phyloP scores from a whole-genome alignment of 2,888 invertebrate genomes.

The Sphaerophoria rueppellii region DNA sequence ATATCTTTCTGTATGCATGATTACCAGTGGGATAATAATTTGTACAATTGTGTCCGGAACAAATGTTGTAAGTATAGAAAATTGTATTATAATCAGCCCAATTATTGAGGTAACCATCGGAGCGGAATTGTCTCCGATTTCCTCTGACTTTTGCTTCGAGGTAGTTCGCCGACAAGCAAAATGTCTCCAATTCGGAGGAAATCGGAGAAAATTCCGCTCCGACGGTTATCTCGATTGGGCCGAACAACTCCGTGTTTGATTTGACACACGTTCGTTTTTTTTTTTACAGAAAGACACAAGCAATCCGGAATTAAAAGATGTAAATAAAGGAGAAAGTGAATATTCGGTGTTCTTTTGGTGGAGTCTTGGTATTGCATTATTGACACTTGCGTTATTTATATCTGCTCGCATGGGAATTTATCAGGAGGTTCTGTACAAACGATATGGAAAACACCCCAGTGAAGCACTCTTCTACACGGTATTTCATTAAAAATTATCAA shows the following conservation, averaged over 20 bases:
- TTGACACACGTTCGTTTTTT: slow-evolving; percentile 41
- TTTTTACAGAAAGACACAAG: slow-evolving; percentile 82
- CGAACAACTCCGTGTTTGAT: neutral
- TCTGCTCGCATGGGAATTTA: slow-evolving; percentile 98
- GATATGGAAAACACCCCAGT: slow-evolving; percentile 95
- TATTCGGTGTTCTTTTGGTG: slow-evolving; percentile 84
- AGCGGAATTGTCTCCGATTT: too few species aligned
- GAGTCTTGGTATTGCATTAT: slow-evolving; percentile 89
- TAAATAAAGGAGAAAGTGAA: slow-evolving; percentile 67
- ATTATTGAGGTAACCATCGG: too few species aligned
- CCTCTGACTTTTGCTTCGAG: too few species aligned
- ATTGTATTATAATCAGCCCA: slow-evolving; percentile 4
- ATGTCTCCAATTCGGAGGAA: too few species aligned
- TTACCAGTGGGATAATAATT: slow-evolving; percentile 94
- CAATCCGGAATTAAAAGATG: slow-evolving; percentile 84
- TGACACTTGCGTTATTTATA: slow-evolving; percentile 94
- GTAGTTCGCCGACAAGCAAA: too few species aligned
- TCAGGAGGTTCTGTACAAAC: slow-evolving; percentile 92
- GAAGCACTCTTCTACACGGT: slow-evolving; percentile 94
- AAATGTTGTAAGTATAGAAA: slow-evolving; percentile 83
- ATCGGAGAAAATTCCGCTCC: too few species aligned
- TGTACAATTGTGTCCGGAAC: slow-evolving; percentile 94
- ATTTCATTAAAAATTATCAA: slow-evolving; percentile 71
- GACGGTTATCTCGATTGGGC: too few species aligned
- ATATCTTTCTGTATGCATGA: slow-evolving; percentile 95